Conservation (phyloP, 1,140 invertebrate species). For the Diabrotica virgifera region DNA sequence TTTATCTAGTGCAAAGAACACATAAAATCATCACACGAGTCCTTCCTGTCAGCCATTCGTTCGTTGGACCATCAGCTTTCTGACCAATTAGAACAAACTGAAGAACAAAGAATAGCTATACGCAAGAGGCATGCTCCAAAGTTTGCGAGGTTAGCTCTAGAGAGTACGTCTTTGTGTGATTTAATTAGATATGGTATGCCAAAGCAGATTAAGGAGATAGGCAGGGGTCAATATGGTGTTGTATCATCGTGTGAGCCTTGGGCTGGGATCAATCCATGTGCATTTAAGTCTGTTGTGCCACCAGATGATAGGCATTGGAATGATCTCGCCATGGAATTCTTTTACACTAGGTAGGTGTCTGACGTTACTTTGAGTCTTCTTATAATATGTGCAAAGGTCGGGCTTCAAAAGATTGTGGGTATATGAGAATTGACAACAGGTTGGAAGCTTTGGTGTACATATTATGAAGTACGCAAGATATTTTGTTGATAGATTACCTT, state of each 20-base stretch:
- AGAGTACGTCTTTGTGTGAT: conserved; percentile 82
- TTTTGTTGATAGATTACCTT: too few species aligned
- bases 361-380: not conserved
- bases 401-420: not conserved
- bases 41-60: conserved; percentile 65
- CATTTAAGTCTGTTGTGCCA: conserved; percentile 88
- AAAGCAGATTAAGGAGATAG: conserved; percentile 75
- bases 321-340: conserved; percentile 90
- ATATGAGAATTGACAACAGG: not conserved
- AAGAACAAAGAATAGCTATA: conserved; percentile 73
- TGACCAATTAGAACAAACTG: conserved; percentile 74
- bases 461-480: too few species aligned
- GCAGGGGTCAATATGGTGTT: conserved; percentile 89
- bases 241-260: conserved; percentile 82
- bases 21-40: conserved; percentile 65
- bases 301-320: conserved; percentile 90
- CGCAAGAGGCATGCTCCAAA: conserved; percentile 77
- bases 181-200: conserved; percentile 76
- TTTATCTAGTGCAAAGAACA: conserved; percentile 58
- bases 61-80: conserved; percentile 69
- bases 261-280: conserved; percentile 72
- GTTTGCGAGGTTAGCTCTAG: conserved; percentile 78
- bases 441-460: not conserved
- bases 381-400: not conserved
- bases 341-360: conserved; percentile 65